Evolutionary conservation across 2,113 vertebrate genomes (phyloP).

Genomic region (Aramus guarauna): DNA sequence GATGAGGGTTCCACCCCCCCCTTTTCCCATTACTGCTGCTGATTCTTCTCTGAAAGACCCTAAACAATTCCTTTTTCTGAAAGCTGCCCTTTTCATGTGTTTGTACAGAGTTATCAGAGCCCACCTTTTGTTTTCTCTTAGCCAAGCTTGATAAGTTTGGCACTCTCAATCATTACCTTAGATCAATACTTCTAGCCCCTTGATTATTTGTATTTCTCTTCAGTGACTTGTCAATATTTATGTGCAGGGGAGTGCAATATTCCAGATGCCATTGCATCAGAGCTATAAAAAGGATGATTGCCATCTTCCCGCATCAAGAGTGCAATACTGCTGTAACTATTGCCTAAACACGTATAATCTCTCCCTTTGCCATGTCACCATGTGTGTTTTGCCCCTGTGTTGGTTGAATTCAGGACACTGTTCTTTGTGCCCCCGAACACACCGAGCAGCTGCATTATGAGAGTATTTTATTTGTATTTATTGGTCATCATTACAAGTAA

Average conservation of each 20-base stretch:
- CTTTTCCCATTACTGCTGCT: background rate
- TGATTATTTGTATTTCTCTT: conserved; percentile 20
- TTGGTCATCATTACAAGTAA: background rate
- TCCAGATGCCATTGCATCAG: background rate
- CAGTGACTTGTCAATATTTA: background rate
- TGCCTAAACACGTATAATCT: background rate
- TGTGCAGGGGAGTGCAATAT: background rate
- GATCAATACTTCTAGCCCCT: background rate
- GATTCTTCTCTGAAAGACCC: background rate
- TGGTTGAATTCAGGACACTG: background rate
- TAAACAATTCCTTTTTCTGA: background rate
- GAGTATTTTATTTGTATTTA: background rate
- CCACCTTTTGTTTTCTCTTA: background rate
- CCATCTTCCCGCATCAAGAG: background rate
- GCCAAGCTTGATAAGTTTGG: background rate
- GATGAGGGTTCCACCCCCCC: background rate
- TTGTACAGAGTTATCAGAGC: background rate
- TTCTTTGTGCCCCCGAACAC: background rate
- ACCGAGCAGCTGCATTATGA: background rate
- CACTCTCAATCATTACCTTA: background rate
- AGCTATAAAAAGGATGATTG: background rate
- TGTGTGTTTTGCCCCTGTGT: background rate
- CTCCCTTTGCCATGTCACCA: fast-evolving
- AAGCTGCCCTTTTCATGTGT: background rate
- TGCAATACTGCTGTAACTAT: fast-evolving